phyloP scores from a whole-genome alignment of 2,888 invertebrate species.

The Ichneumoninae sp. region DNA sequence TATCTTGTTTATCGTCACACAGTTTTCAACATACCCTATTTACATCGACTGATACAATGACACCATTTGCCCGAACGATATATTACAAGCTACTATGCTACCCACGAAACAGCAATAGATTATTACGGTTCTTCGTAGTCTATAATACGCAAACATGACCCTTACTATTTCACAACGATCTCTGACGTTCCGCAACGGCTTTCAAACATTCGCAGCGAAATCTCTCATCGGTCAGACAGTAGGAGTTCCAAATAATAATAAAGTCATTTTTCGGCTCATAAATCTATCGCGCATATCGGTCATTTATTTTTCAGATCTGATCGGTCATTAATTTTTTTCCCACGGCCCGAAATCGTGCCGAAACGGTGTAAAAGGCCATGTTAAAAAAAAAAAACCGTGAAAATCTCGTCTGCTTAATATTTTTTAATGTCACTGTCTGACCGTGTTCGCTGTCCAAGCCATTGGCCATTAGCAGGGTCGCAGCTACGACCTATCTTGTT shows the following conservation, averaged over 20 bases:
- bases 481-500: neutral
- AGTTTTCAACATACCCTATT: constrained; percentile 11
- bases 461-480: neutral
- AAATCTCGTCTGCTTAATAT: constrained; percentile 33
- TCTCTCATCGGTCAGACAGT: neutral
- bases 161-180: constrained; percentile 22
- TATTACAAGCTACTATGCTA: neutral
- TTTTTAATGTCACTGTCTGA: constrained; percentile 37
- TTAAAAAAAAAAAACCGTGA: neutral
- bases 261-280: neutral
- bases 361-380: neutral
- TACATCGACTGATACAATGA: constrained; percentile 9
- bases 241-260: neutral
- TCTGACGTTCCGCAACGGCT: constrained; percentile 11
- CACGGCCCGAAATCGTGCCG: neutral
- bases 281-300: neutral
- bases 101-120: neutral
- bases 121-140: neutral
- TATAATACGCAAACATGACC: neutral
- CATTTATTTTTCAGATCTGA: neutral
- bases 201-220: constrained; percentile 29
- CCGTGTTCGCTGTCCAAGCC: constrained; percentile 32
- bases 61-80: neutral
- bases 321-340: no score
- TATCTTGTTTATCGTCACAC: neutral